These are phyloP conservation scores for Tenthredo amoena DNA, from an alignment of 2,888 invertebrate species.

Conservation along the genomic window DNA sequence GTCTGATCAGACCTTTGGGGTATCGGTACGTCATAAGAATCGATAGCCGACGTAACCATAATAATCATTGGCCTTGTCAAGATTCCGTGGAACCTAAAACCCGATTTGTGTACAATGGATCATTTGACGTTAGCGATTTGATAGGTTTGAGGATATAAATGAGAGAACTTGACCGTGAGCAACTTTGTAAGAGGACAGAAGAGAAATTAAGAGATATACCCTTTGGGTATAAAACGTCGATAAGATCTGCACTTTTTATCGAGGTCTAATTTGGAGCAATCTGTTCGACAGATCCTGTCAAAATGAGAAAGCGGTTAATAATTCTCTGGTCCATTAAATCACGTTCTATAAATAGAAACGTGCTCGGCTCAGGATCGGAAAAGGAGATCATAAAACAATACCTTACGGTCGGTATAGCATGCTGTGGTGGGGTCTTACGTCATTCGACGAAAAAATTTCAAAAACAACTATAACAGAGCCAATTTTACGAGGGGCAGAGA, in stretches of 20 bases:
- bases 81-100: neutral
- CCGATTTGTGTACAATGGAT: neutral
- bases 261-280: conserved; percentile 20
- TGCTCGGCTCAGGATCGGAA: neutral
- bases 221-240: conserved; percentile 21
- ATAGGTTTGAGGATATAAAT: neutral
- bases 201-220: conserved; percentile 26
- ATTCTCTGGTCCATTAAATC: conserved; percentile 33
- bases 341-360: conserved; percentile 33
- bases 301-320: conserved; percentile 40
- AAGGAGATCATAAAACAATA: conserved; percentile 19
- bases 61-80: neutral
- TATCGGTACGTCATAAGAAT: neutral
- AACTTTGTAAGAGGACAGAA: neutral
- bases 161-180: neutral
- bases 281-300: conserved; percentile 38
- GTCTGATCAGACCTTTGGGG: neutral
- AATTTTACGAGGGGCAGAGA: conserved; percentile 11
- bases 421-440: conserved; percentile 5
- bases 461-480: conserved; percentile 3
- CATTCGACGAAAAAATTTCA: conserved; percentile 14
- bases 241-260: conserved; percentile 30
- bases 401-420: neutral
- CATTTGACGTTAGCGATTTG: neutral
- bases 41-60: neutral